Base-by-base conservation (phyloP, 2,888 invertebrate species). In the Fragum sueziense region DNA sequence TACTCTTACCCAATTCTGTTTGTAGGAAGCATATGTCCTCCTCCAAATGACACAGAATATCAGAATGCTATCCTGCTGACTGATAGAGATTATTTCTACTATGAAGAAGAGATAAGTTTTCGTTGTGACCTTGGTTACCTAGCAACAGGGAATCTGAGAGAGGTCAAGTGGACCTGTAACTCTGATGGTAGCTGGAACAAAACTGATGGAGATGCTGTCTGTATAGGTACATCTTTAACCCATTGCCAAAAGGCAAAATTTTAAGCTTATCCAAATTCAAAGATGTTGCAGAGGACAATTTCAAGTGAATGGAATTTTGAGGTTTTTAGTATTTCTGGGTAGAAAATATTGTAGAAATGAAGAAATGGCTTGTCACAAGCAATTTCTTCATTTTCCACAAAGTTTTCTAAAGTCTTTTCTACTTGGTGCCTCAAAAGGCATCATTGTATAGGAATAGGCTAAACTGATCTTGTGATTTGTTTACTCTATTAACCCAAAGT, bases 151-250 rank as follows among this genome's bases (percentile, higher is more conserved):
- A 33, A 14, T 22, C 20, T 33, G 17, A 20, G 20, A 17, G 65
- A 65, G 27, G 65, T 73, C 11, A 51, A 33, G 52, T 73, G 73
- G 73, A 27, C 17, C 25, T 73, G 73, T 41, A n/a, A 31, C 22
- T n/a, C 65, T 41, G 67, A 67, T 67, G 65, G 65, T 27, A 14
- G 51, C 9, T 73, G 73, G 73, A 71, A 75, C 33, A 51, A 29
- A 70, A 74, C 74, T 22, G 37, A n/a, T 17, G 69, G 59, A 9
- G 29, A 62, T 9, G 75, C 80, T 57, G 61, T 31, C 9, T 84
- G 84, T 67, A 25, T n/a, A 34, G 65, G 84, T 84, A 76, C n/a
- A 57, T 65, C 68, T 31, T 27, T 14, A 34, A 25, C n/a, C n/a
- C n/a, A n/a, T n/a, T n/a, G n/a, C n/a, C 47, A 47, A 47, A 47